Conservation (phyloP, 2,888 invertebrate species). For the Drosophila nr. perissopoda region DNA sequence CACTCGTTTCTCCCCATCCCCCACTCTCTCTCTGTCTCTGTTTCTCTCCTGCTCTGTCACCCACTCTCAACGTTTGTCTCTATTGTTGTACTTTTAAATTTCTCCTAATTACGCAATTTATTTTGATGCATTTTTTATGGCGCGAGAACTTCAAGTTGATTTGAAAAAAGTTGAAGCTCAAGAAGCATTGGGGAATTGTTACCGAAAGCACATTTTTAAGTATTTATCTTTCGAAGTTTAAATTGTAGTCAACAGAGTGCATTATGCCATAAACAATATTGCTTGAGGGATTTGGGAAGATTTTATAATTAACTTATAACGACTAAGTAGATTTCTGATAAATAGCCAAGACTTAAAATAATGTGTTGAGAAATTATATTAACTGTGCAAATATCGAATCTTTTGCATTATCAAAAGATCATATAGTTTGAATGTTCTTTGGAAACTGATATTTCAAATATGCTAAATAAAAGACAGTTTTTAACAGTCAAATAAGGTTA, state of each 20-base stretch:
- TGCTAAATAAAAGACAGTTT: neutral
- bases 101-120: constrained; percentile 69
- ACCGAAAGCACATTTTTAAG: constrained; percentile 3
- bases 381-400: neutral
- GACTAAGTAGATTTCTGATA: neutral
- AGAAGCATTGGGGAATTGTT: constrained; percentile 11
- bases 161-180: constrained; percentile 12
- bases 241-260: neutral
- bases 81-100: constrained; percentile 69
- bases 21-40: neutral
- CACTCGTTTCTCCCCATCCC: constrained; percentile 5
- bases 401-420: neutral
- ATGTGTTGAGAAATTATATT: neutral
- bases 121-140: constrained; percentile 67
- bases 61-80: constrained; percentile 3
- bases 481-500: neutral
- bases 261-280: neutral
- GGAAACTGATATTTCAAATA: neutral
- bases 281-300: too few relatives aligned
- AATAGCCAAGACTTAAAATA: neutral
- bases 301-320: neutral
- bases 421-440: neutral
- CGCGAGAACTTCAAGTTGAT: constrained; percentile 43
- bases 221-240: neutral
- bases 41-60: neutral